Base-by-base conservation (phyloP, 2,888 invertebrate species). In the Stenodera caucasica region DNA sequence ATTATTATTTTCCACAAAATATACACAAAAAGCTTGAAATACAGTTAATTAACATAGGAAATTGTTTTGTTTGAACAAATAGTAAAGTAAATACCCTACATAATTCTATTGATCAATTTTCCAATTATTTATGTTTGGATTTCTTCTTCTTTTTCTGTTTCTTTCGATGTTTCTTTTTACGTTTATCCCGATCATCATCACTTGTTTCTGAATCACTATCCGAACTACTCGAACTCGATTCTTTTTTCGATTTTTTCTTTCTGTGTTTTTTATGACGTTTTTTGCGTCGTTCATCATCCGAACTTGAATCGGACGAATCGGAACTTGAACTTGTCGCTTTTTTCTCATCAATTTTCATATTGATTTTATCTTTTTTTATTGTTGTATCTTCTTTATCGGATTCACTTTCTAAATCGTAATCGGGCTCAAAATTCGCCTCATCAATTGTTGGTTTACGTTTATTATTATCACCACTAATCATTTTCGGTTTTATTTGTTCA, bases 91-190 rank as follows among this genome's bases (percentile, higher is more conserved):
- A n/a, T n/a, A n/a, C 2, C 15, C 45, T 45, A 23, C 21, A 11
- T 0, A 21, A 21, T 21, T 3, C 21, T 21, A 18, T 40, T 11
- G 3, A 11, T 40, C 2, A 1, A 9, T 18, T 18, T 40, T 40
- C 3, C 14, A 30, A 33, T 80, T 81, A 84, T 77, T 83, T 84
- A 69, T 84, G 84, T 70, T 86, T 86, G 1, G 86, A 84, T 78
- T 90, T 90, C 78, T 89, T 90, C 81, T 88, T 90, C 77, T 90
- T 90, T 76, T 88, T 89, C 70, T 86, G 85, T 71, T 87, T 88
- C 72, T 87, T 89, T 81, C 87, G 89, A 77, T 87, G 87, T 75
- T 88, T 88, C 76, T 88, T 89, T 70, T 86, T 86, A 76, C 87
- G 88, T 68, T 88, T 85, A 73, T 86, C 85, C 68, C 85, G 88